Evolutionary conservation across 1,140 invertebrate species (phyloP).

Genomic region (Panulirus ornatus): DNA sequence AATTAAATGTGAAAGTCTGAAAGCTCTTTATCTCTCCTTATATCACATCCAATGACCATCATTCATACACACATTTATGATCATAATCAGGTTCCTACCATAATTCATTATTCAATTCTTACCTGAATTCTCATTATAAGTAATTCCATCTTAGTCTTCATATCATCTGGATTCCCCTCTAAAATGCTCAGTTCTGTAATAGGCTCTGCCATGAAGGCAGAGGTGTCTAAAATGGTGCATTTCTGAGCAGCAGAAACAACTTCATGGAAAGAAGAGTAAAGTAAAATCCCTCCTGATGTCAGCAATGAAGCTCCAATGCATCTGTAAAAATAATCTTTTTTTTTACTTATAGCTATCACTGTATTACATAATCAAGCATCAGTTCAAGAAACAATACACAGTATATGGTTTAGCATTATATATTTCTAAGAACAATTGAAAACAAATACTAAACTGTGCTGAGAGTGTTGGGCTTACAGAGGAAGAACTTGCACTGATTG

Average conservation of each 20-base stretch:
- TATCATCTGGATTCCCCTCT: conserved; percentile 84
- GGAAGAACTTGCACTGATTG: neutral
- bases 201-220: conserved; percentile 87
- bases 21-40: too few species aligned
- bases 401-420: neutral
- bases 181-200: conserved; percentile 85
- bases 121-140: conserved; percentile 90
- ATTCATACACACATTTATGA: too few species aligned
- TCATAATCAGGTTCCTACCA: too few species aligned
- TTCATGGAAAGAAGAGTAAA: conserved; percentile 1
- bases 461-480: neutral
- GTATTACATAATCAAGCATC: neutral
- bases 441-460: neutral
- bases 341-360: neutral
- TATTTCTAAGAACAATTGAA: neutral
- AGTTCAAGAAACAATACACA: neutral
- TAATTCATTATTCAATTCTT: neutral
- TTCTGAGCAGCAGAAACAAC: conserved; percentile 49
- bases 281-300: conserved; percentile 34
- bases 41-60: too few species aligned
- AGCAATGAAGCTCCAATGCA: conserved; percentile 20
- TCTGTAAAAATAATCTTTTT: conserved; percentile 23
- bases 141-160: conserved; percentile 94
- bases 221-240: conserved; percentile 17
- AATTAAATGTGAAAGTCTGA: too few species aligned